Conservation (phyloP, 2,888 invertebrate species). For the Agrochola macilenta region DNA sequence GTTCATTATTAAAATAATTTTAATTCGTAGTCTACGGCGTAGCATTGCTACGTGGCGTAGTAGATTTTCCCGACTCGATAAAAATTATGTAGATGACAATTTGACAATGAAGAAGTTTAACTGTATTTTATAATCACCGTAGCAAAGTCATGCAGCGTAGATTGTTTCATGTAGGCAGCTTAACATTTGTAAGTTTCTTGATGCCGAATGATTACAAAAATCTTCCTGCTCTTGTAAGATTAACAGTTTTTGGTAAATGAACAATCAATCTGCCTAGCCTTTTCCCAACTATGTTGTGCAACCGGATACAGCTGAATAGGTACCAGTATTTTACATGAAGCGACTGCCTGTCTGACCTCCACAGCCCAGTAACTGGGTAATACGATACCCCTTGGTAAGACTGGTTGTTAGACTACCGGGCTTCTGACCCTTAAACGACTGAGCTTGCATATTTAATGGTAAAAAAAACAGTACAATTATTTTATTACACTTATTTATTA, state of each 20-base stretch:
- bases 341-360: too few species aligned
- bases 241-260: not conserved
- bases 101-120: not conserved
- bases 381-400: too few species aligned
- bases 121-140: not conserved
- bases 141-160: not conserved
- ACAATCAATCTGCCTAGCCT: too few species aligned
- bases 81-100: not conserved
- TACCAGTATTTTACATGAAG: too few species aligned
- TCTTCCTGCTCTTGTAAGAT: not conserved
- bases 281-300: too few species aligned
- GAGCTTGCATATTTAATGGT: too few species aligned
- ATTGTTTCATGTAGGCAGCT: not conserved
- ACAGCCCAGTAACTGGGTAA: too few species aligned
- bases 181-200: not conserved
- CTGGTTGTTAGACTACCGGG: too few species aligned
- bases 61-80: not conserved
- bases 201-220: not conserved
- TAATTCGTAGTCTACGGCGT: not conserved
- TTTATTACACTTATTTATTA: too few species aligned
- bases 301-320: too few species aligned
- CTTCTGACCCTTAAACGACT: too few species aligned
- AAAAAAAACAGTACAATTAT: too few species aligned
- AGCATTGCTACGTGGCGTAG: conserved; percentile 4
- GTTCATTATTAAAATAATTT: not conserved